These are phyloP conservation scores for Cyrtonyx montezumae DNA, from an alignment of 2,113 vertebrate species.

Conservation along the genomic window DNA sequence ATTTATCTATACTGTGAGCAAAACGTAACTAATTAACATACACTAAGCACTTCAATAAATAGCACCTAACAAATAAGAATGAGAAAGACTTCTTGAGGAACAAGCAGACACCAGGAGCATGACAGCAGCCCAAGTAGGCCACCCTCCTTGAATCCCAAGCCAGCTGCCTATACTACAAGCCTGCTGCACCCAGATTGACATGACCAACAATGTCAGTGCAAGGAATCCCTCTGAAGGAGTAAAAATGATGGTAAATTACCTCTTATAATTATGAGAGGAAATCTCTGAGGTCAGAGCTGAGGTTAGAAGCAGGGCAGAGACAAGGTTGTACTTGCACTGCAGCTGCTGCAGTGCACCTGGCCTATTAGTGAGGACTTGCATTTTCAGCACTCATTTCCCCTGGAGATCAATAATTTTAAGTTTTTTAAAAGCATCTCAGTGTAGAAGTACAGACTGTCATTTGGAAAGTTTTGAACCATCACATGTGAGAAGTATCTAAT, in stretches of 20 bases:
- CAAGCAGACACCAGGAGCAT: not conserved
- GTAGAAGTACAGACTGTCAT: not conserved
- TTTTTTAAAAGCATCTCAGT: not conserved
- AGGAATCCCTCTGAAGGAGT: constrained; percentile 44
- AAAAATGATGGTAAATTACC: constrained; percentile 46
- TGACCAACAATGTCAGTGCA: constrained; percentile 1
- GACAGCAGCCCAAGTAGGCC: not conserved
- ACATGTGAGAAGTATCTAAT: constrained; percentile 19
- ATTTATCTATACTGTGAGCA: not conserved
- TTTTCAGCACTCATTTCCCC: constrained; percentile 37
- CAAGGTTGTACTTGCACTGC: not conserved
- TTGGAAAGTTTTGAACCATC: constrained; percentile 2
- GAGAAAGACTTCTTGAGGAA: not conserved
- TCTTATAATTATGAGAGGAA: constrained; percentile 37
- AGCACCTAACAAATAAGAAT: not conserved
- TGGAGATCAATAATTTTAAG: constrained; percentile 61
- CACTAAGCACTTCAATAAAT: not conserved
- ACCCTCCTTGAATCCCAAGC: rapidly evolving
- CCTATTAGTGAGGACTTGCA: constrained; percentile 31
- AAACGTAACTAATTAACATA: constrained; percentile 3
- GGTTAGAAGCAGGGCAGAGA: constrained; percentile 18
- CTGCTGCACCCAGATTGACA: not conserved
- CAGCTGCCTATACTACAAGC: not conserved
- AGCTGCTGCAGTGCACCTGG: constrained; percentile 58
- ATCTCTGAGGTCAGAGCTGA: constrained; percentile 29